phyloP scores from a whole-genome alignment of 2,797 vertebrate species.

The Austrolebias charrua region DNA sequence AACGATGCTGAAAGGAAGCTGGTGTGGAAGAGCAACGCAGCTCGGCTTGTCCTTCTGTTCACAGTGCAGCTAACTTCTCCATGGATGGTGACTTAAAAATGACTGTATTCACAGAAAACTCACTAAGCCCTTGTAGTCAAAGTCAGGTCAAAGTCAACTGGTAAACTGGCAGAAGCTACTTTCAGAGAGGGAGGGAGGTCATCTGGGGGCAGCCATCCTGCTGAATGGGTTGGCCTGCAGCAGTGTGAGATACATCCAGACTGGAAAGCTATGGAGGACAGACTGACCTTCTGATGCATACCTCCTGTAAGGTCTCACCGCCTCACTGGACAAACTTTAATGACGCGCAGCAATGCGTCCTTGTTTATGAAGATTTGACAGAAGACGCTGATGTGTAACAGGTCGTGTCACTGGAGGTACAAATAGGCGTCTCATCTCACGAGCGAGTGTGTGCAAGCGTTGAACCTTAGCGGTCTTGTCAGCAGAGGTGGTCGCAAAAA shows the following conservation, averaged over 20 bases:
- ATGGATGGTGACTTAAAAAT: neutral
- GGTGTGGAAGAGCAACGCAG: neutral
- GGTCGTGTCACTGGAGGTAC: slow-evolving; percentile 35
- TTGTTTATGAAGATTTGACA: slow-evolving; percentile 26
- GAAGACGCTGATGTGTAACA: slow-evolving; percentile 40
- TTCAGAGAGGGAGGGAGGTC: slow-evolving; percentile 37
- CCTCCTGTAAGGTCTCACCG: slow-evolving; percentile 28
- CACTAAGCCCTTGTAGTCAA: slow-evolving; percentile 44
- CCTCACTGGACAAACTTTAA: slow-evolving; percentile 15
- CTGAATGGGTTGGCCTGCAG: slow-evolving; percentile 25
- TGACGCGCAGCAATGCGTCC: slow-evolving; percentile 14
- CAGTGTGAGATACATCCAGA: slow-evolving; percentile 17
- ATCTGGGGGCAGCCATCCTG: slow-evolving; percentile 20
- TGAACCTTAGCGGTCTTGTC: slow-evolving; percentile 93
- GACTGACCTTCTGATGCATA: slow-evolving; percentile 35
- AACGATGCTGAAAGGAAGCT: slow-evolving; percentile 8
- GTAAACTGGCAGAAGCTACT: slow-evolving; percentile 35
- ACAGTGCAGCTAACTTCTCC: neutral
- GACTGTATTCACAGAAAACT: slow-evolving; percentile 17
- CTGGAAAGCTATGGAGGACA: slow-evolving; percentile 27
- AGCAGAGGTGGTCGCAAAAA: slow-evolving; percentile 89
- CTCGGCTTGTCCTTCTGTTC: neutral
- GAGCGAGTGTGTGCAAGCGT: slow-evolving; percentile 1
- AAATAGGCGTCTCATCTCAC: slow-evolving; percentile 37
- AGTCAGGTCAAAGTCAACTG: slow-evolving; percentile 67